phyloP scores from a whole-genome alignment of 2,113 vertebrate species.

The Pachyramphus minor region DNA sequence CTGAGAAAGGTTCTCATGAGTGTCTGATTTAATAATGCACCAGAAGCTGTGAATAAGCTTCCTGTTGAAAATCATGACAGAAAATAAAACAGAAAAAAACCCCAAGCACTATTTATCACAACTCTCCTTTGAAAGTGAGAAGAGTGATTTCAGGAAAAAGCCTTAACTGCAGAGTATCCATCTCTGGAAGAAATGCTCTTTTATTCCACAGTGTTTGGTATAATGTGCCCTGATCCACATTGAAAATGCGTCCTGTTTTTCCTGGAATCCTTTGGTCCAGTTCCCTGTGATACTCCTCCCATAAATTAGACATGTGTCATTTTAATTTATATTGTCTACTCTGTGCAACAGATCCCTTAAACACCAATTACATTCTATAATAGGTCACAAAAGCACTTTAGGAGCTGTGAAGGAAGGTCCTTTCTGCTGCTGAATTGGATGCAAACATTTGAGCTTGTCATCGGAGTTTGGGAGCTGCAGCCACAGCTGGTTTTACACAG shows the following conservation, averaged over 20 bases:
- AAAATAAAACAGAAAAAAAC: background rate
- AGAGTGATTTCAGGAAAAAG: background rate
- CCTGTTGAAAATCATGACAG: background rate
- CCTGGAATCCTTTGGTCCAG: background rate
- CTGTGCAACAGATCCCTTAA: conserved; percentile 1
- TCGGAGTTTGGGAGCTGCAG: background rate
- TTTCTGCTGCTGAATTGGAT: conserved; percentile 9
- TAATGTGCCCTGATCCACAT: fast-evolving
- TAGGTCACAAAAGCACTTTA: conserved; percentile 22
- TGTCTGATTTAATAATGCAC: background rate
- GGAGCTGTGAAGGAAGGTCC: conserved; percentile 1
- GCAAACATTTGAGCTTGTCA: conserved; percentile 30
- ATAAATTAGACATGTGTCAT: background rate
- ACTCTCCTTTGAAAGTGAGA: background rate
- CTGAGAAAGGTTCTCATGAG: background rate
- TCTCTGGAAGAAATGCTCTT: background rate
- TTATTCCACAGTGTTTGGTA: background rate
- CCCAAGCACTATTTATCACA: background rate
- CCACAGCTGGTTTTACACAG: background rate
- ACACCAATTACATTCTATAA: background rate
- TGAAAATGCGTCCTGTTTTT: background rate
- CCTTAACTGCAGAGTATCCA: background rate
- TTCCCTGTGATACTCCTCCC: background rate
- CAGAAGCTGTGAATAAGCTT: background rate
- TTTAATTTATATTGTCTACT: background rate